These are phyloP conservation scores for Drosophila micromelanica DNA, from an alignment of 1,140 invertebrate genomes.

Conservation along the genomic window DNA sequence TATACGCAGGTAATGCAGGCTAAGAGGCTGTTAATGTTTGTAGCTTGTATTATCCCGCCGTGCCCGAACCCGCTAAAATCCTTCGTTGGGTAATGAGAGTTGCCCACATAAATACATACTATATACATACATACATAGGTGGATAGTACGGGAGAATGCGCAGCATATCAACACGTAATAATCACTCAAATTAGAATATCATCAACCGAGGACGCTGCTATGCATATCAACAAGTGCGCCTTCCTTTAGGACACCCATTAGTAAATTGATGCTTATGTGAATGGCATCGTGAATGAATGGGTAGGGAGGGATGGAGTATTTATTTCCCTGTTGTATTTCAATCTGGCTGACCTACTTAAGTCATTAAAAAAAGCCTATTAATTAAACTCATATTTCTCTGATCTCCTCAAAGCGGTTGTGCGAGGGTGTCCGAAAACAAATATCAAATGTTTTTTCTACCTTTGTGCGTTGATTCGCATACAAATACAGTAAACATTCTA, in stretches of 20 bases:
- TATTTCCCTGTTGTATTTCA: constrained; percentile 8
- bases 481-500: too few species aligned
- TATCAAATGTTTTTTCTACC: too few species aligned
- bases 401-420: too few species aligned
- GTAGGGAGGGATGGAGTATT: background rate
- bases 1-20: constrained; percentile 18
- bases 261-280: constrained; percentile 55
- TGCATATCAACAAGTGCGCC: constrained; percentile 72
- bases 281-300: background rate
- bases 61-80: constrained; percentile 8
- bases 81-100: background rate
- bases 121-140: background rate
- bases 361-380: constrained; percentile 55
- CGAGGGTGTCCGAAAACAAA: too few species aligned
- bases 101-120: too few species aligned
- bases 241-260: constrained; percentile 49
- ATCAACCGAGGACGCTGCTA: constrained; percentile 51
- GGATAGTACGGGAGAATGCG: constrained; percentile 1
- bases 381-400: constrained; percentile 46
- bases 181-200: constrained; percentile 49
- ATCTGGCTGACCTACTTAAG: constrained; percentile 57
- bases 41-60: constrained; percentile 7
- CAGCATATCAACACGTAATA: constrained; percentile 43
- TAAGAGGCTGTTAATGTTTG: constrained; percentile 38
- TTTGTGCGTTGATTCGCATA: too few species aligned